Base-by-base conservation (phyloP, 2,797 vertebrate genomes). In the Leptoclinus maculatus region DNA sequence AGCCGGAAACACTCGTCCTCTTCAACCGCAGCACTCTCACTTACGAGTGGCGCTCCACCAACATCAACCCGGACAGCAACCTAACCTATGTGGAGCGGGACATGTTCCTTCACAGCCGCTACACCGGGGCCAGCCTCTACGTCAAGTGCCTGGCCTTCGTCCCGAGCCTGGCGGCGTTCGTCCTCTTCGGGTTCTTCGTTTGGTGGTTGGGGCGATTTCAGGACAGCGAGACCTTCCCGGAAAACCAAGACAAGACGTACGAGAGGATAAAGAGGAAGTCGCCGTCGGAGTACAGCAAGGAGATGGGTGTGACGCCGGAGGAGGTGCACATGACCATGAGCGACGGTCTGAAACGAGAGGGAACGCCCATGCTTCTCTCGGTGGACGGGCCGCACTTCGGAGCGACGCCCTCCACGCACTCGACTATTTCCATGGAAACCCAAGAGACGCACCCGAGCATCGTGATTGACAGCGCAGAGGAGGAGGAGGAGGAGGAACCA, bases 61-160 rank as follows among this genome's bases (percentile, higher is more conserved):
- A 96, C 87, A 87, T 96, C 3, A 94, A 99, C 66, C 97, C 97
- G 0, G 21, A 71, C 84, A 98, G 96, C 17, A 99, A 99, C 90
- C 83, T 76, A 36, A 96, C 96, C 2, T 99, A 98, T 7, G 93
- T 96, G 0, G 93, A 95, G 36, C 95, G 91, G 51, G 98, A 99
- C 90, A 96, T 98, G 97, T 98, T 99, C 88, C 94, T 99, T 43
- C 96, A 99, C 88, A 99, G 98, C 93, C 97, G 97, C 74, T 99
- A 95, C 83, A 93, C 86, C 4, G 97, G 97, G n/a, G 91, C 96
- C 64, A 97, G 97, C 83, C 94, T 99, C 38, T 94, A 98, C 76
- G 88, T 99, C 85, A 99, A 99, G 92, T 99, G 97, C 83, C 92
- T 99, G 91, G 98, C 98, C 25, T 99, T 99, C 87, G 95, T 99